Evolutionary conservation across 1,140 invertebrate genomes (phyloP).

Genomic region (Adelges cooleyi): DNA sequence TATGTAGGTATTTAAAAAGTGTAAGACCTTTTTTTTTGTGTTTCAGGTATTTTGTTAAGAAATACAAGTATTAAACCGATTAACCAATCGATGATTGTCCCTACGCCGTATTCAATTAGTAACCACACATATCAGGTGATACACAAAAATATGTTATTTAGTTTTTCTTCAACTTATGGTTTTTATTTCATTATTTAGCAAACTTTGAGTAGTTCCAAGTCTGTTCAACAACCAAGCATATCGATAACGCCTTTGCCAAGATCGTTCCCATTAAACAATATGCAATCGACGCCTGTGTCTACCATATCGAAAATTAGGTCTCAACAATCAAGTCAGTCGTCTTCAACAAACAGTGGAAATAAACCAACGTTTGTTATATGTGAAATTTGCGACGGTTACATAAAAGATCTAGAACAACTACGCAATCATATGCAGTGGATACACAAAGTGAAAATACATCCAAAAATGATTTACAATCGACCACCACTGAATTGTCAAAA

Average conservation of each 20-base stretch:
- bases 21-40: no score
- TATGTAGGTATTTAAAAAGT: no score
- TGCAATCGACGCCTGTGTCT: not conserved
- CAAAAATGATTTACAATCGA: constrained; percentile 89
- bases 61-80: constrained; percentile 25
- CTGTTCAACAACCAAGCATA: constrained; percentile 68
- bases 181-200: constrained; percentile 19
- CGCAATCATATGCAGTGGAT: constrained; percentile 93
- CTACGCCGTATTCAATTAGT: constrained; percentile 11
- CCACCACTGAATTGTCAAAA: constrained; percentile 91
- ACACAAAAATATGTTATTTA: no score
- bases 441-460: constrained; percentile 91
- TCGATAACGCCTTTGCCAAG: constrained; percentile 75
- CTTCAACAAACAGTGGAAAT: constrained; percentile 53
- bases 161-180: not conserved
- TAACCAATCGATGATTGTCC: constrained; percentile 14
- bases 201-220: constrained; percentile 36
- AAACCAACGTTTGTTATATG: constrained; percentile 84
- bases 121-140: constrained; percentile 23
- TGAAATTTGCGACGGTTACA: constrained; percentile 90
- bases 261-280: constrained; percentile 30
- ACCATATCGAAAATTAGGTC: constrained; percentile 6
- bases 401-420: constrained; percentile 84
- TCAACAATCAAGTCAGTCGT: constrained; percentile 71
- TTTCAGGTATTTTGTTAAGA: constrained; percentile 1